Evolutionary conservation across 2,888 invertebrate species (phyloP), one percentile per base, ranked within the genome.

Genomic region (Teleiodes luculella): DNA sequence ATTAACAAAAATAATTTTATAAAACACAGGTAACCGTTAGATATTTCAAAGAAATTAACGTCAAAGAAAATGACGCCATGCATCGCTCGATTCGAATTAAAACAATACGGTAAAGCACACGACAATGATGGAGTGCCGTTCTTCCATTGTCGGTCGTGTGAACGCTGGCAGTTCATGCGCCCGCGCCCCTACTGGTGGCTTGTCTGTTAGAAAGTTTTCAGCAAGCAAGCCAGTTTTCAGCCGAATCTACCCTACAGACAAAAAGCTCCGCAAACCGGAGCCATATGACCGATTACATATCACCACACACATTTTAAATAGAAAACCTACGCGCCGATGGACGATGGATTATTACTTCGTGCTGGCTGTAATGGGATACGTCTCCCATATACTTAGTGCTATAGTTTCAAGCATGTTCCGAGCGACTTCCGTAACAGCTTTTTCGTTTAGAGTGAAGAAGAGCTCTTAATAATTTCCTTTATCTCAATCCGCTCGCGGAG

Each of bases 381-480:
- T 68, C 54, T 65, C 51, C 62, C 71, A 65, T 72, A 70, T 71
- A 71, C 72, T 74, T 69, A 72, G 71, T 72, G 72, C 66, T 16
- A 74, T 74, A 77, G 70, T 70, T 52, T 73, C 68, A 67, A 68
- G 72, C 76, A 73, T 76, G 70, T 70, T 52, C 74, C 68, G 66
- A 68, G 72, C 76, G 74, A 80, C 87, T 88, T 88, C 88, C 88
- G 86, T 80, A 77, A 71, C 61, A 58, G 65, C 70, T 80, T 86
- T 83, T 76, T 74, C 28, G 70, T 79, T n/a, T n/a, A n/a, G 68
- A 37, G 31, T 59, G 18, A 65, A 66, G 70, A 43, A 83, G 83
- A 76, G 86, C 86, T 83, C 87, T 87, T 86, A 77, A 86, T 87
- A 86, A 88, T 88, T 86, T 89, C 88, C 88, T 89, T 86, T 85